Base-by-base conservation (phyloP, 2,888 invertebrate genomes). In the Dynastes maya region DNA sequence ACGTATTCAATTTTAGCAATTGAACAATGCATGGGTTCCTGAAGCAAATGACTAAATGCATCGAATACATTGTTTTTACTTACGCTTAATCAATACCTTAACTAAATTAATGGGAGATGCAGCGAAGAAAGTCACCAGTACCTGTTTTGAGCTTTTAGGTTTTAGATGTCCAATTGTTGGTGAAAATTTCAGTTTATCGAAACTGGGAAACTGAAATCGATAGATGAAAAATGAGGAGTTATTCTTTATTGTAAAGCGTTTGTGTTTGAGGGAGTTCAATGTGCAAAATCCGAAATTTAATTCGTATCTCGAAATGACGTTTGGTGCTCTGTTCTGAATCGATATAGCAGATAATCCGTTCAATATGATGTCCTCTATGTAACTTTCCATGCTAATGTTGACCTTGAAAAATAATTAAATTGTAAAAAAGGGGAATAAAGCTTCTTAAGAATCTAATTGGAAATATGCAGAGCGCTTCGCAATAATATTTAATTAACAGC, bases 81-180 rank as follows among this genome's bases (percentile, higher is more conserved):
- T 5, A 45, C 45, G 8, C 2, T 45, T 45, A 58, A 5, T 2
- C 16, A 5, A 32, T 84, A 89, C 89, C 82, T 87, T 85, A 4
- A 83, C 77, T 40, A 87, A 81, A 64, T 70, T 79, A 9, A 85
- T 85, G 0, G 91, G 89, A 70, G 87, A 86, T n/a, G 85, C 85
- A 6, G 91, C 85, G 72, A 89, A 87, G 84, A 92, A 91, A 0
- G 90, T 90, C 1, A 90, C 90, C 6, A 90, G 86, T 29, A 92
- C 85, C 78, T 91, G 90, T 83, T 92, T 92, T 61, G 84, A 85
- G 61, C 86, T 85, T 6, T 85, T 84, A 2, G 87, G 87, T 79
- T 86, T 87, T 53, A 91, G 83, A 84, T 91, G 90, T 4, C 91
- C 91, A 8, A 88, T 83, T 9, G 86, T 83, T 5, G 92, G 92